Evolutionary conservation across 2,797 vertebrate genomes (phyloP).

Genomic region (Monodelphis domestica): DNA sequence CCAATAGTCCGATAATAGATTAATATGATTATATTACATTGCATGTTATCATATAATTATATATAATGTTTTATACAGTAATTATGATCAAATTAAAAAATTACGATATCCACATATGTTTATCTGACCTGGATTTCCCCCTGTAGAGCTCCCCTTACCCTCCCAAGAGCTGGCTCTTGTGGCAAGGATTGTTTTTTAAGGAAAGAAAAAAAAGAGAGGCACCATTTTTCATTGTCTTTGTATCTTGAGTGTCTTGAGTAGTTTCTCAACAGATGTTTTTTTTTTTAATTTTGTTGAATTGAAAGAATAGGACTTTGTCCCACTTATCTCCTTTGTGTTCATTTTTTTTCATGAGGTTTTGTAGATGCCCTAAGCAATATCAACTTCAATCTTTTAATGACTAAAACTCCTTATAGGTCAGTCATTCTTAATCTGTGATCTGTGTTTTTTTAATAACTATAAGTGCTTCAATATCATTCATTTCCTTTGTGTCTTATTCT

Average conservation of each 20-base stretch:
- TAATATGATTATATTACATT: not conserved
- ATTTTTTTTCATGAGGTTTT: not conserved
- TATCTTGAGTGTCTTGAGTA: not conserved
- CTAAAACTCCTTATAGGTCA: not conserved
- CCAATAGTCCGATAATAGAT: not conserved
- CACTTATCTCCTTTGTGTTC: not conserved
- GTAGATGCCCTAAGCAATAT: not conserved
- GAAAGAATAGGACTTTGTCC: not conserved
- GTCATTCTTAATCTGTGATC: not conserved
- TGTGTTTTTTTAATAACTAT: not conserved
- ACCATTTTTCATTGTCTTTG: not conserved
- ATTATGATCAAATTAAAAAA: too few species aligned
- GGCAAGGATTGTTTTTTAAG: not conserved
- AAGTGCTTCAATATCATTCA: not conserved
- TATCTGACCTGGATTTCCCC: not conserved
- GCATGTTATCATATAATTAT: not conserved
- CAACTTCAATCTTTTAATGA: not conserved
- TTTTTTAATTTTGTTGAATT: not conserved
- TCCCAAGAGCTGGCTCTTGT: not conserved
- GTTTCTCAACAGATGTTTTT: not conserved
- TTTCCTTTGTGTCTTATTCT: not conserved
- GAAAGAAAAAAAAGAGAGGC: not conserved
- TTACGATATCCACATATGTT: not conserved
- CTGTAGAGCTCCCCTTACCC: not conserved
- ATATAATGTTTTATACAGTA: too few species aligned